Percentiles rank a stretch among this genome's conserved stretches.
These are phyloP conservation scores for Cliona cf. orientalis DNA, from an alignment of 37 sponge, comb jelly and placozoan genomes.

Conservation along the genomic window DNA sequence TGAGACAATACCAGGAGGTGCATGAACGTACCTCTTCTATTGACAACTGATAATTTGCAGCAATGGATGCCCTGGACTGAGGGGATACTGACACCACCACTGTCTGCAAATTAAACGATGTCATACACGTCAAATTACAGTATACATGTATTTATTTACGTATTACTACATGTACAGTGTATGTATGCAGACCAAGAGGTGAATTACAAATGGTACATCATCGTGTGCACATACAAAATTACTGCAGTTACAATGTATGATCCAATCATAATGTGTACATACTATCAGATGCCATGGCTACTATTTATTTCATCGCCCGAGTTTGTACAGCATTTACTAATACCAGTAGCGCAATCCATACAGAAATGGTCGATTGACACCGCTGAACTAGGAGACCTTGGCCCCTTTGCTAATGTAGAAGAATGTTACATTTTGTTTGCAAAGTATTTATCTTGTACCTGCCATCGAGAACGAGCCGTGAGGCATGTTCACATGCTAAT, in stretches of 20 bases:
- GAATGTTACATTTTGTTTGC: no score
- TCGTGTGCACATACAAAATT: not conserved
- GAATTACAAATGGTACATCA: not conserved
- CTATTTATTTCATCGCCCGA: no score
- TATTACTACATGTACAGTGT: not conserved
- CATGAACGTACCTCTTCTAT: constrained; percentile 40
- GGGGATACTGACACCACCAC: constrained; percentile 92
- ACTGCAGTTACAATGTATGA: not conserved
- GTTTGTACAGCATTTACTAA: no score
- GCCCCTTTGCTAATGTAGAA: no score
- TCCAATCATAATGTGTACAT: no score
- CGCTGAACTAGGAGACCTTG: no score
- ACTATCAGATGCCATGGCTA: no score
- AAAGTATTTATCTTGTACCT: no score
- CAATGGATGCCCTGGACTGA: constrained; percentile 90
- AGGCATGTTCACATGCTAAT: no score
- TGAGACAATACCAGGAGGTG: constrained; percentile 8
- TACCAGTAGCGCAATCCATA: no score
- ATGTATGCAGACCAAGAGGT: not conserved
- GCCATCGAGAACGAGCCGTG: no score
- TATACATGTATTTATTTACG: not conserved
- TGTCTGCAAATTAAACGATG: constrained; percentile 2
- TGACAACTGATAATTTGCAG: constrained; percentile 65
- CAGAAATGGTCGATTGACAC: no score
- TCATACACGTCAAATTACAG: not conserved